Evolutionary conservation across 2,888 invertebrate genomes (phyloP), one percentile per base, ranked within the genome.

Genomic region (Sycophila texana): DNA sequence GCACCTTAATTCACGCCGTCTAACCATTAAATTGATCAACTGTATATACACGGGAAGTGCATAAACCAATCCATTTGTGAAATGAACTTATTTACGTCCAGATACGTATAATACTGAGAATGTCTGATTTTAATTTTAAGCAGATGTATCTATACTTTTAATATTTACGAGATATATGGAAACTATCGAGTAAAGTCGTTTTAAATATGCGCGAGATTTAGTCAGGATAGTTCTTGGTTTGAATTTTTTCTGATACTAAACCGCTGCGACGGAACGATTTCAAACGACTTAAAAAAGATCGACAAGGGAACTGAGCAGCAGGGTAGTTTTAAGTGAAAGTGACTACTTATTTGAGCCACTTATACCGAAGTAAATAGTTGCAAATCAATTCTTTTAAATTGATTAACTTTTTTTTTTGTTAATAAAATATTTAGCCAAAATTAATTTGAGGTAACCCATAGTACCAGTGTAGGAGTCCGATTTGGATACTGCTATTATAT

Each of bases 81-180:
- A 73, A 78, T 78, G 73, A 81, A 81, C 65, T 75, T 81, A 81
- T 76, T 81, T 76, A 81, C 81, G 81, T 81, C 81, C 77, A 81
- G 55, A 81, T 78, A 65, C 74, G 66, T 80, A 71, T 76, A 74
- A 74, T 51, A 61, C 5, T 65, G 74, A 74, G 71, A 77, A 71
- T 73, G 67, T 75, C 76, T 74, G 74, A 77, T 63, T 67, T 22
- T 79, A 79, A 61, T 47, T 74, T 74, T 70, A 70, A 77, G 47
- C 67, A 74, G 47, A 72, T 73, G 53, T 79, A 79, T 63, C 47
- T 78, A 67, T 74, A 68, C 72, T 67, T 76, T 72, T 75, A 68
- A 74, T 55, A 72, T 68, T 58, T 74, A 66, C 39, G 67, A 75
- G 51, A 63, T 77, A 63, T 63, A 70, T 47, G 65, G 22, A 58